Evolutionary conservation across 2,888 invertebrate genomes (phyloP).

Genomic region (Scrobipalpa atriplicella): DNA sequence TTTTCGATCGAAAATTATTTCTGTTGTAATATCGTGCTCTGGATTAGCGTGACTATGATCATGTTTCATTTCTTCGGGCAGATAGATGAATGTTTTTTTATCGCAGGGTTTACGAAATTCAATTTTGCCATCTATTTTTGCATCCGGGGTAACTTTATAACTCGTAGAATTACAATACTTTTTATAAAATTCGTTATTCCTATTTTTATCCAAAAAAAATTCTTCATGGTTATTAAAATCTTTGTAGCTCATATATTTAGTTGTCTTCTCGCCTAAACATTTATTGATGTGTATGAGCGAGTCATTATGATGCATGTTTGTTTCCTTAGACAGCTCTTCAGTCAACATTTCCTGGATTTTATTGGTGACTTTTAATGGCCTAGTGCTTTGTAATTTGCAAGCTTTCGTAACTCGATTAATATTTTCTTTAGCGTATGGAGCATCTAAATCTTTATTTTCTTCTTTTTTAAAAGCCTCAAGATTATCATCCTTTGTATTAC

Average conservation of each 20-base stretch:
- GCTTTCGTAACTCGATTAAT: not conserved
- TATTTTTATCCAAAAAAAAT: not conserved
- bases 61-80: too few species aligned
- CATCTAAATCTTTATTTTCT: not conserved
- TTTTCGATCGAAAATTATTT: too few species aligned
- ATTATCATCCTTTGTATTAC: not conserved
- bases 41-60: too few species aligned
- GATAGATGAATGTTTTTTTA: too few species aligned
- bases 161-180: not conserved
- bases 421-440: not conserved
- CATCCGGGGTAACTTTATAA: not conserved
- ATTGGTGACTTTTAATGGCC: not conserved
- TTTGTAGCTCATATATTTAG: not conserved
- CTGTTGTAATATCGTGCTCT: too few species aligned
- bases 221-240: not conserved
- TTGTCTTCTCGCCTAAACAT: not conserved
- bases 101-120: not conserved
- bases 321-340: not conserved
- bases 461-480: not conserved
- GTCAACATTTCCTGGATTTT: not conserved
- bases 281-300: not conserved
- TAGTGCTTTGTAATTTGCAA: not conserved
- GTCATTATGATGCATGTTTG: not conserved
- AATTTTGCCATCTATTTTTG: not conserved
- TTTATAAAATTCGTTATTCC: not conserved